A percentile compares a stretch with the other conserved stretches of the same genome.
These are phyloP conservation scores for Hemichromis elongatus DNA, from an alignment of 2,113 vertebrate genomes.

Conservation along the genomic window DNA sequence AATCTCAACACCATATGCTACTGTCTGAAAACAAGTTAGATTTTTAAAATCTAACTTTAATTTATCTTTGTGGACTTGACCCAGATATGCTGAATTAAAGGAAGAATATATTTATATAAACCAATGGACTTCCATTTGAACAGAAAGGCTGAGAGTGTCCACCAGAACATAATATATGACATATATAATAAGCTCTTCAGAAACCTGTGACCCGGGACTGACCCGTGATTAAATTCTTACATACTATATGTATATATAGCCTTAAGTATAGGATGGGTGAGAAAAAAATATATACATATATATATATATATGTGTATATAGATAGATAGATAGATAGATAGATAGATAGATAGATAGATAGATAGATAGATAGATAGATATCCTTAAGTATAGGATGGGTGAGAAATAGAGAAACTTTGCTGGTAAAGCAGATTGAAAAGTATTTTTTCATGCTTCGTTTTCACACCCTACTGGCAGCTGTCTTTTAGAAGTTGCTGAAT, in stretches of 20 bases:
- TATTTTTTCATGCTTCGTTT: background rate
- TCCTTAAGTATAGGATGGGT: too few relatives aligned
- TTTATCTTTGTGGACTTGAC: background rate
- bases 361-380: too few relatives aligned
- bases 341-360: too few relatives aligned
- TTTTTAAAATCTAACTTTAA: background rate
- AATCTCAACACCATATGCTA: background rate
- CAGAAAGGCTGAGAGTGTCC: background rate
- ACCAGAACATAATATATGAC: background rate
- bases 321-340: too few relatives aligned
- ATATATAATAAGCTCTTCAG: background rate
- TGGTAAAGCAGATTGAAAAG: background rate
- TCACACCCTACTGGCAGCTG: background rate
- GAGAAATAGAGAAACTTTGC: background rate
- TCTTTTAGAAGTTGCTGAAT: background rate
- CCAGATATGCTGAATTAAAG: background rate
- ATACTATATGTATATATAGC: too few relatives aligned
- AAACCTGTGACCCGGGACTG: background rate
- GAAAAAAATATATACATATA: too few relatives aligned
- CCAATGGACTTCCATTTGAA: background rate
- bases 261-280: too few relatives aligned
- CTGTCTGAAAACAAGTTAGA: background rate
- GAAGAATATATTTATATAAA: background rate
- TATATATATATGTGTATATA: too few relatives aligned
- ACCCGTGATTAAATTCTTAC: background rate